These are phyloP conservation scores for Lepus americanus DNA, from an alignment of 2,113 vertebrate genomes.

Conservation along the genomic window DNA sequence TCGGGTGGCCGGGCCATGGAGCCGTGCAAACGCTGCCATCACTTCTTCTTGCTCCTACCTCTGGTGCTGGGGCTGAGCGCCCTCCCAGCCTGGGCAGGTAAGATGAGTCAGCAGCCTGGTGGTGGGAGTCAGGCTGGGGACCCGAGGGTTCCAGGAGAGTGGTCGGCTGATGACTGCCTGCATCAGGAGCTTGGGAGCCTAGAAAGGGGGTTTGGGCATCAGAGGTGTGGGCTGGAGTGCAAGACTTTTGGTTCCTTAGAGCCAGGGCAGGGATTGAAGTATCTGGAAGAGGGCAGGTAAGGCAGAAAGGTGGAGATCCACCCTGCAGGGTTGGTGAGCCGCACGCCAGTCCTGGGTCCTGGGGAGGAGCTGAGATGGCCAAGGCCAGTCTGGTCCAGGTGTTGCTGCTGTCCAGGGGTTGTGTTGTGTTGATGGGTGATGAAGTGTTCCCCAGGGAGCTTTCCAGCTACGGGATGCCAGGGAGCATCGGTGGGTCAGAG, in stretches of 20 bases:
- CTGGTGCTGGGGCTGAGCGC: conserved; percentile 76
- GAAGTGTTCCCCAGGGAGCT: background rate
- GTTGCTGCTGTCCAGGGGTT: background rate
- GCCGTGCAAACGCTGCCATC: conserved; percentile 69
- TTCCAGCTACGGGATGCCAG: background rate
- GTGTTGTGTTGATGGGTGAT: background rate
- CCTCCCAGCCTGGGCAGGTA: conserved; percentile 75
- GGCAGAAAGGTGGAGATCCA: background rate
- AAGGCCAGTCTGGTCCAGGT: background rate
- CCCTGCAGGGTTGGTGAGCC: background rate
- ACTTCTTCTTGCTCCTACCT: conserved; percentile 69
- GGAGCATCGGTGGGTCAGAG: background rate
- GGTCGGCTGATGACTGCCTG: background rate
- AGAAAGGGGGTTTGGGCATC: background rate
- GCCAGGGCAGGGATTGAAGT: background rate
- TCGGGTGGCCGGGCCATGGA: conserved; percentile 67
- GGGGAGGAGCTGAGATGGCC: background rate
- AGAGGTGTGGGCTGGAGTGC: background rate
- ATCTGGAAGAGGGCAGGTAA: background rate
- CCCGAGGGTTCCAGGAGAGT: background rate
- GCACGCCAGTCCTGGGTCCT: background rate
- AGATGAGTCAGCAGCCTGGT: background rate
- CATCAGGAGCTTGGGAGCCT: background rate
- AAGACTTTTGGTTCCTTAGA: background rate
- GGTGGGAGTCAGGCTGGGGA: background rate